Conservation (phyloP, 1,140 invertebrate genomes). For the Lordiphosa mommai region DNA sequence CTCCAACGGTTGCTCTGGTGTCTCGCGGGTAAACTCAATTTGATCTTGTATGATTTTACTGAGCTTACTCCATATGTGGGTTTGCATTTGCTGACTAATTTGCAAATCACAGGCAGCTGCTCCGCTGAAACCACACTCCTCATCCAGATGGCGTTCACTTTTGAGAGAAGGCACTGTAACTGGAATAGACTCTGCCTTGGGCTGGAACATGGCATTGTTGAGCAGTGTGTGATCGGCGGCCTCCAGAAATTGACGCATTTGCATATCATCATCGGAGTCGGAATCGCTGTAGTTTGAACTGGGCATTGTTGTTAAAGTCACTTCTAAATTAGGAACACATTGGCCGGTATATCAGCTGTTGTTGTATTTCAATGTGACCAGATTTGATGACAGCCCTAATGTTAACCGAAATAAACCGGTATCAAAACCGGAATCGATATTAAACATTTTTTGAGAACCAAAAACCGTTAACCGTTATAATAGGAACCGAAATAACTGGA, state of each 20-base stretch:
- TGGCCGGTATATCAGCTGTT: too few relatives aligned
- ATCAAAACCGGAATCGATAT: too few relatives aligned
- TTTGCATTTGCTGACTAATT: constrained; percentile 50
- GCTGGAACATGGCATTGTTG: constrained; percentile 48
- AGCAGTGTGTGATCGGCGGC: constrained; percentile 51
- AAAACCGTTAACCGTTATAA: too few relatives aligned
- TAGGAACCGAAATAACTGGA: too few relatives aligned
- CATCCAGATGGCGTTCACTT: constrained; percentile 42
- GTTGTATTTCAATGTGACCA: too few relatives aligned
- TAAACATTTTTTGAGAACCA: too few relatives aligned
- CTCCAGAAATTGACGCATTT: constrained; percentile 43
- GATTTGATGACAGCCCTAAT: too few relatives aligned
- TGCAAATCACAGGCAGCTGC: constrained; percentile 21
- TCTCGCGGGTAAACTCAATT: constrained; percentile 25
- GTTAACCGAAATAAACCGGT: too few relatives aligned
- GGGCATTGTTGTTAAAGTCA: constrained; percentile 8
- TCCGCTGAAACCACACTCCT: constrained; percentile 2
- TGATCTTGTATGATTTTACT: constrained; percentile 43
- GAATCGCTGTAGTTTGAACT: constrained; percentile 34
- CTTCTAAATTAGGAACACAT: too few relatives aligned
- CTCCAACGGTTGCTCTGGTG: not conserved
- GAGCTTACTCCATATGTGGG: constrained; percentile 45
- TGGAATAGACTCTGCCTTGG: not conserved
- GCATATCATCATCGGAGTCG: constrained; percentile 40
- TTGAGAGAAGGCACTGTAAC: not conserved